Percentiles rank a stretch among this genome's conserved stretches.
These are phyloP conservation scores for Galaxias olidus DNA, from an alignment of 2,797 vertebrate genomes.

Conservation along the genomic window DNA sequence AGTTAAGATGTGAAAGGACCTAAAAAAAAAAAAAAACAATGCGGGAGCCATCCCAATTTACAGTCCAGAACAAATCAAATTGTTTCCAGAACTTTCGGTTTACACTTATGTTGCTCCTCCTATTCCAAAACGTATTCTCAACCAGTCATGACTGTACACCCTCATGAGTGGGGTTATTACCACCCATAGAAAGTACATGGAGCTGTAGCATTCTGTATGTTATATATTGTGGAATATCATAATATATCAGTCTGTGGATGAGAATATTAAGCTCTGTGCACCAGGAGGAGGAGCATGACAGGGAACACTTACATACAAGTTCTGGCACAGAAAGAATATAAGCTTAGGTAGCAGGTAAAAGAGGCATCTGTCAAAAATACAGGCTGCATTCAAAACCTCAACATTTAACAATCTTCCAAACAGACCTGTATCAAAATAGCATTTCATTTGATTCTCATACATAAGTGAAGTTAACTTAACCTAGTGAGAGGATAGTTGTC, in stretches of 20 bases:
- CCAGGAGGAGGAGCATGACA: slow-evolving; percentile 42
- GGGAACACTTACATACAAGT: slow-evolving; percentile 34
- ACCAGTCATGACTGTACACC: too few relatives aligned
- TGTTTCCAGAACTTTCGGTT: slow-evolving; percentile 41
- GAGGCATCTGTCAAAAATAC: slow-evolving; percentile 43
- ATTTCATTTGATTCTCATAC: slow-evolving; percentile 65
- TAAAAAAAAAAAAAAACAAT: slow-evolving; percentile 41
- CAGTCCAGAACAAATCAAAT: background rate
- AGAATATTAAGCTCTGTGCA: slow-evolving; percentile 13
- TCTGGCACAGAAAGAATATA: slow-evolving; percentile 14
- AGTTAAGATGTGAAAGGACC: slow-evolving; percentile 59
- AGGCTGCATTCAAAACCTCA: slow-evolving; percentile 63
- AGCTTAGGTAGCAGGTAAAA: background rate
- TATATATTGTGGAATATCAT: background rate
- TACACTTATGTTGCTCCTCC: slow-evolving; percentile 10
- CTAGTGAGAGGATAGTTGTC: slow-evolving; percentile 28
- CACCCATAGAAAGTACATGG: background rate
- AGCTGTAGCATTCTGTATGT: background rate
- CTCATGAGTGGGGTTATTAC: too few relatives aligned
- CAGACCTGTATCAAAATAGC: slow-evolving; percentile 69
- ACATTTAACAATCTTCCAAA: slow-evolving; percentile 66
- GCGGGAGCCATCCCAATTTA: too few relatives aligned
- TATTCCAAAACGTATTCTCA: background rate
- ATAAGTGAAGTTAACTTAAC: slow-evolving; percentile 37
- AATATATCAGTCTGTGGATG: slow-evolving; percentile 17